Base-by-base conservation (phyloP, 1,140 invertebrate species). In the Drosophila leontia region DNA sequence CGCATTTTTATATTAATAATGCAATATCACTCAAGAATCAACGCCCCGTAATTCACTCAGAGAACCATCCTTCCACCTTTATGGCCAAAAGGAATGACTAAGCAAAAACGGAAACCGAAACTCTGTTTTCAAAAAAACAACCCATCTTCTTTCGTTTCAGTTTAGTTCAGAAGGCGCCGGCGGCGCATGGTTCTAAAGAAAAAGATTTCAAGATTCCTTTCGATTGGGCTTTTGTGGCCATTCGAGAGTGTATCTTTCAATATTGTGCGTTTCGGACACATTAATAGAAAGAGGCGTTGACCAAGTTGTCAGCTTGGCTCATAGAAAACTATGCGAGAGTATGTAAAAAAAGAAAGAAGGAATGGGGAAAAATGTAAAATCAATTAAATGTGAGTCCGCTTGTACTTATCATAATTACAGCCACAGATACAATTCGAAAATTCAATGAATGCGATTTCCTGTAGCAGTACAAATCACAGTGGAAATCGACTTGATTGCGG, bases 391-490 rank as follows among this genome's bases (percentile, higher is more conserved):
- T 45, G 55, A 67, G 78, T 76, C 55, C 57, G 55, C 56, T 71
- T 84, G 84, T 90, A 90, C 84, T 88, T 88, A 88, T 71, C 65
- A 90, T 88, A 88, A 88, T 88, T 88, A 88, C 81, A 88, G 80
- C 63, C 50, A 82, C 78, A 78, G 35, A 78, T 68, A 62, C 69
- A 80, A 76, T 51, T 76, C 45, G 53, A 76, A 65, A 64, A 35
- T 78, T 58, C 55, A 72, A 39, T 79, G 76, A 86, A 86, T 87
- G 68, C 78, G 81, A 84, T 88, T 88, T 88, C 85, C 84, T 88
- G 84, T 65, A 42, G 57, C 62, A 26, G 62, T 84, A 84, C 77
- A 87, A 87, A 87, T 90, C 84, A 87, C 62, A 74, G 68, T 74
- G 71, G 71, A 74, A 74, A 74, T 68, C 45, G 50, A 84, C 51